Conservation (phyloP, 1,140 invertebrate species). For the Euschistus heros region DNA sequence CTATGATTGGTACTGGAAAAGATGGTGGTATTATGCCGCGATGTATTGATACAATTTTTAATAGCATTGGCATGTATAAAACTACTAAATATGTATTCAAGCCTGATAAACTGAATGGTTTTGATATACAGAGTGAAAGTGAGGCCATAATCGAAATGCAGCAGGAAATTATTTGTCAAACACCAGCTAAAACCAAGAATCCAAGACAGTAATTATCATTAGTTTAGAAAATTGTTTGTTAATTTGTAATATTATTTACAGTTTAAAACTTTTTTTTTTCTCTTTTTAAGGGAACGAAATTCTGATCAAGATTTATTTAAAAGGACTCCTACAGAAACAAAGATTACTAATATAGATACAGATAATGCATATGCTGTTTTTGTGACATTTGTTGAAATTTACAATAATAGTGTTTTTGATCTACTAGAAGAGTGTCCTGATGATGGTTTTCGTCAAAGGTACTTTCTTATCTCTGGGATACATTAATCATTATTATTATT, state of each 20-base stretch:
- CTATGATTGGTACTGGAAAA: slow-evolving; percentile 61
- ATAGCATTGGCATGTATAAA: slow-evolving; percentile 68
- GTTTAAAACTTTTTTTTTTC: slow-evolving; percentile 33
- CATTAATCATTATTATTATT: not conserved
- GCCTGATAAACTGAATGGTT: slow-evolving; percentile 86
- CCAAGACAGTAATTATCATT: slow-evolving; percentile 8
- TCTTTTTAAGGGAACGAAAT: slow-evolving; percentile 25
- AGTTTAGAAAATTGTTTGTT: not conserved
- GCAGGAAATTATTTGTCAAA: not conserved
- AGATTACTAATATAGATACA: slow-evolving; percentile 58
- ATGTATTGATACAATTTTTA: slow-evolving; percentile 84
- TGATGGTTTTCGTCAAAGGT: slow-evolving; percentile 36
- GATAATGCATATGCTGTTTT: slow-evolving; percentile 84
- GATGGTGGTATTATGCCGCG: slow-evolving; percentile 52
- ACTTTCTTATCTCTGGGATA: not conserved
- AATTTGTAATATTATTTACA: slow-evolving; percentile 35
- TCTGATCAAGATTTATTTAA: slow-evolving; percentile 35
- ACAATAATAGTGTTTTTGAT: slow-evolving; percentile 96
- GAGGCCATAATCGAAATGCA: slow-evolving; percentile 72
- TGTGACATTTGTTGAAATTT: slow-evolving; percentile 93
- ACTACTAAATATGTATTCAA: slow-evolving; percentile 79
- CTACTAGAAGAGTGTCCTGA: slow-evolving; percentile 61
- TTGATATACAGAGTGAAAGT: slow-evolving; percentile 75
- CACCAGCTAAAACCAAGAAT: not conserved
- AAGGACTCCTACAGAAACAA: slow-evolving; percentile 42